These are phyloP conservation scores for Heliconius hortense DNA, from an alignment of 2,888 invertebrate species.

Conservation along the genomic window DNA sequence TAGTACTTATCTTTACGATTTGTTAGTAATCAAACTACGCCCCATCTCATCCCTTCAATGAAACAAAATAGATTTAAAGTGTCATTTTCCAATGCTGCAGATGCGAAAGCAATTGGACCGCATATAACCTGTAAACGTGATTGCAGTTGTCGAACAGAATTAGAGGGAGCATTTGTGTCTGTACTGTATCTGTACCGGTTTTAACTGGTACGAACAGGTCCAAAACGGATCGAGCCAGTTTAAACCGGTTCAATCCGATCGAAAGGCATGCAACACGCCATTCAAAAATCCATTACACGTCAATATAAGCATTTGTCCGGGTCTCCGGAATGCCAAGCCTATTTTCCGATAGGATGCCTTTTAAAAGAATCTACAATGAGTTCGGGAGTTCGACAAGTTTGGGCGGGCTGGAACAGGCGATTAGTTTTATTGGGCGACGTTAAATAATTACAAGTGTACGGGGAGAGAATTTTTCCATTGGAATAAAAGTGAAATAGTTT, in stretches of 20 bases:
- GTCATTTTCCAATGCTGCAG: conserved; percentile 20
- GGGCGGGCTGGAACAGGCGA: conserved; percentile 4
- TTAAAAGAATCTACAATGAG: conserved; percentile 37
- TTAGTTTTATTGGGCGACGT: conserved; percentile 24
- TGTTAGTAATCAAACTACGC: conserved; percentile 20
- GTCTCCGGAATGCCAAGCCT: conserved; percentile 33
- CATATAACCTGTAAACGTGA: conserved; percentile 31
- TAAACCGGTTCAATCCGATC: conserved; percentile 51
- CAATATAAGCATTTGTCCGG: conserved; percentile 71
- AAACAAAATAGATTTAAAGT: conserved; percentile 23
- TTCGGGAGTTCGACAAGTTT: conserved; percentile 23
- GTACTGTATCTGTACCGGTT: conserved; percentile 21
- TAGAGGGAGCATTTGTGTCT: conserved; percentile 55
- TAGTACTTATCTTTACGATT: not conserved
- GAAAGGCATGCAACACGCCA: conserved; percentile 61
- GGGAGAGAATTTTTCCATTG: conserved; percentile 5
- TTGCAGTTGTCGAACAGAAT: conserved; percentile 47
- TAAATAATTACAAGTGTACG: conserved; percentile 22
- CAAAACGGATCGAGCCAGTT: conserved; percentile 48
- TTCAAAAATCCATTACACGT: conserved; percentile 77
- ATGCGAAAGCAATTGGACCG: conserved; percentile 29
- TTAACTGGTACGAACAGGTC: conserved; percentile 38
- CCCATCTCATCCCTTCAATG: conserved; percentile 10
- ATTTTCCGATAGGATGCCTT: conserved; percentile 42
- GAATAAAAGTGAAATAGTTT: not conserved